Base-by-base conservation (phyloP, 1,140 invertebrate species). In the Alviniconcha marisindica region DNA sequence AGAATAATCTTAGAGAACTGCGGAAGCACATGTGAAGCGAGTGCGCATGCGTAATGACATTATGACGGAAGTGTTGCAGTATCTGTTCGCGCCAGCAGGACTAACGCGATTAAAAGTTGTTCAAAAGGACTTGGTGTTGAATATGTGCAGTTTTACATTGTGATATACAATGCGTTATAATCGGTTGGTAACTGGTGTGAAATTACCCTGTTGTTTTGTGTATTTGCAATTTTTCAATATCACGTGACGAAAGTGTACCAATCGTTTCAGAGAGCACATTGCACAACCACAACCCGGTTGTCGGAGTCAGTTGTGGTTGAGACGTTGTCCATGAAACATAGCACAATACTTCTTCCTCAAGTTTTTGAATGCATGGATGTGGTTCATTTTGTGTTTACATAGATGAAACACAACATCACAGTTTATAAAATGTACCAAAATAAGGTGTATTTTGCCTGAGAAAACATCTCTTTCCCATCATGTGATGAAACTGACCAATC, bases 401-500 rank as follows among this genome's bases (percentile, higher is more conserved):
- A 36, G 15, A 71, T 36, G 33, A 42, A 71, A 38, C 12, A 40
- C 36, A 71, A 21, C 36, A 40, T 18, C 14, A 40, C 24, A 71
- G 5, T 40, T 40, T 14, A 10, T 71, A 40, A 40, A 38, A 71
- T 24, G 36, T 15, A 38, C 38, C 33, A 71, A 40, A 71, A n/a
- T 40, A 14, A 48, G 36, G 1, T 44, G 51, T 42, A 80, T 82
- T 78, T 71, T 66, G 33, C 48, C 31, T 42, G 51, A 82, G 69
- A 78, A 51, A 42, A 42, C 66, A 56, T 10, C 38, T 48, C 54
- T 74, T 76, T 82, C n/a, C 77, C 73, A 87, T 89, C 91, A 92
- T 91, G 91, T 92, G 91, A 92, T 86, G 66, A 38, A 84, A 81
- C 85, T 89, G 88, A 87, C 92, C 92, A 93, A 93, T 93, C 87